These are phyloP conservation scores for Pangasius macronema DNA, from an alignment of 2,797 vertebrate genomes.

Conservation along the genomic window DNA sequence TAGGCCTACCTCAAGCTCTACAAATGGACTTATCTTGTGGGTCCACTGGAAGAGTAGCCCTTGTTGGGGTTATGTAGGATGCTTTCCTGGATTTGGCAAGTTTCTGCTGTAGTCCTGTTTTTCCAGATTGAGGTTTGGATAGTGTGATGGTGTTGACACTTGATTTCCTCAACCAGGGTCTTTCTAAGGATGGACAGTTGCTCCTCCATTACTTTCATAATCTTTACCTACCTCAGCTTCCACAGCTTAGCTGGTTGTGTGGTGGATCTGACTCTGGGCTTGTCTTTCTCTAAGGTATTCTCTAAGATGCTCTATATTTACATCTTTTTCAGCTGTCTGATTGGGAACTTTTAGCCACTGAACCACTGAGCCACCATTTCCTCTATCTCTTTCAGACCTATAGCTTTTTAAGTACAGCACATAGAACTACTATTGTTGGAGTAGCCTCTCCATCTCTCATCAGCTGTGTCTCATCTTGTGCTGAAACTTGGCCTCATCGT, in stretches of 20 bases:
- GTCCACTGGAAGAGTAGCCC: not conserved
- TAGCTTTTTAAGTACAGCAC: not conserved
- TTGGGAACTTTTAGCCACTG: not conserved
- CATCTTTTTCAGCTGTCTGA: not conserved
- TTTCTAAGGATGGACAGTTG: not conserved
- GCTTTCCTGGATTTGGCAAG: not conserved
- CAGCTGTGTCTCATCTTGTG: too few species aligned
- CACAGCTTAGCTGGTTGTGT: not conserved
- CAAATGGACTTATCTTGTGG: not conserved
- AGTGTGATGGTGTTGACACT: not conserved
- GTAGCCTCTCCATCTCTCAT: not conserved
- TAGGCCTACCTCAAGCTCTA: not conserved
- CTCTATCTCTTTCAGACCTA: not conserved
- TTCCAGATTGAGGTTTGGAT: not conserved
- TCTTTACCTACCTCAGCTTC: not conserved
- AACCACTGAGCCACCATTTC: not conserved
- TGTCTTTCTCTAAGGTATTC: not conserved
- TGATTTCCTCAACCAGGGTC: not conserved
- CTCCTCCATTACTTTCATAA: not conserved
- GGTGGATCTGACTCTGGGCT: not conserved
- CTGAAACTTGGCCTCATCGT: not conserved
- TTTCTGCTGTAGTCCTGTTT: not conserved
- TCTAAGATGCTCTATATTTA: not conserved
- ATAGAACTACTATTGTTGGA: not conserved
- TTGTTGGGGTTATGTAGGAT: not conserved